A percentile compares a stretch with the other conserved stretches of the same genome.
These are phyloP conservation scores for Psittacula derbiana DNA, from an alignment of 2,797 vertebrate species.

Conservation along the genomic window DNA sequence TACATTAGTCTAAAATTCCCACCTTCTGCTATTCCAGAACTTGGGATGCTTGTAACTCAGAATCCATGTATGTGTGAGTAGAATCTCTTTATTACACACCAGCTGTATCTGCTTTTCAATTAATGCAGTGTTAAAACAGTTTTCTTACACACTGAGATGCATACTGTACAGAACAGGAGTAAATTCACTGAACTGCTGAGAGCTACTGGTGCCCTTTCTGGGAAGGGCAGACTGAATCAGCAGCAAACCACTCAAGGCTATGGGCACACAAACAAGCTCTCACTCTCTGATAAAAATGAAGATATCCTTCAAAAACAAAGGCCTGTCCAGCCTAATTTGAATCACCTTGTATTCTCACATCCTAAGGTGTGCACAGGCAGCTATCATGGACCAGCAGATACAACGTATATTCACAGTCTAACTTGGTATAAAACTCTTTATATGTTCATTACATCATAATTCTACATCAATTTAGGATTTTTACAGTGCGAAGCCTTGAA, in stretches of 20 bases:
- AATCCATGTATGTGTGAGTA: neutral
- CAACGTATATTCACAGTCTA: neutral
- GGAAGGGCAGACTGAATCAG: neutral
- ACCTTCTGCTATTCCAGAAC: neutral
- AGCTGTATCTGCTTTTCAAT: neutral
- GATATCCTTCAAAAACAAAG: neutral
- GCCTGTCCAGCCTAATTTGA: neutral
- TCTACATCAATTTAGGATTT: constrained; percentile 8
- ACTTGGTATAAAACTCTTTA: neutral
- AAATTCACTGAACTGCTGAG: neutral
- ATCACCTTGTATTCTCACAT: neutral
- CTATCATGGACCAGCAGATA: neutral
- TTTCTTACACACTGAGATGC: neutral
- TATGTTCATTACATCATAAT: neutral
- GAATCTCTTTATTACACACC: neutral
- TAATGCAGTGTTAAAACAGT: neutral
- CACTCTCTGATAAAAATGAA: neutral
- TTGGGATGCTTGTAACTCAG: neutral
- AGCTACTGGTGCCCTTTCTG: neutral
- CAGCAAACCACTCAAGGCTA: neutral
- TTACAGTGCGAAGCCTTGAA: neutral
- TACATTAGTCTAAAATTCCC: neutral
- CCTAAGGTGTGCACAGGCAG: neutral
- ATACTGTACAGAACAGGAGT: neutral
- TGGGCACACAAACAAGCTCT: neutral